These are phyloP conservation scores for Drosophila obscura DNA, from an alignment of 1,140 invertebrate genomes.

Conservation along the genomic window DNA sequence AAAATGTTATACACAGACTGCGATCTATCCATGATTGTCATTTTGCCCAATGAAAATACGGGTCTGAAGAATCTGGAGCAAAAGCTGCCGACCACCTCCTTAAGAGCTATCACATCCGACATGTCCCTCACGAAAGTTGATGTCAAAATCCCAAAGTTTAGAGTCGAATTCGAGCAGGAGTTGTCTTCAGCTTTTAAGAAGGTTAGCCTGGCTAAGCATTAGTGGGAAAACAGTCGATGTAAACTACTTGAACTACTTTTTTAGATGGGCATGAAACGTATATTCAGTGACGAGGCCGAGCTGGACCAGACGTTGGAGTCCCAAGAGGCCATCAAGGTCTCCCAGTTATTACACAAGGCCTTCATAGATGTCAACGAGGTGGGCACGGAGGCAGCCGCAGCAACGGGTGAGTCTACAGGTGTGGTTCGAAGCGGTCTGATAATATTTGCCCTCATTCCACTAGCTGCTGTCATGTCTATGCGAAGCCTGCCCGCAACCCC, in stretches of 20 bases:
- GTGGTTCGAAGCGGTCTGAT: constrained; percentile 3
- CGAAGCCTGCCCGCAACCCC: neutral
- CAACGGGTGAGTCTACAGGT: constrained; percentile 69
- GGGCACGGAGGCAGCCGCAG: constrained; percentile 86
- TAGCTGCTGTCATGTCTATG: neutral
- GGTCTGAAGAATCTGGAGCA: constrained; percentile 84
- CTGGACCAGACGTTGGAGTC: constrained; percentile 85
- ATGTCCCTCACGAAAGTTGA: constrained; percentile 76
- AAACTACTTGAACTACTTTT: constrained; percentile 24
- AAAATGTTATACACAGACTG: constrained; percentile 84
- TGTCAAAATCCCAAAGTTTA: constrained; percentile 89
- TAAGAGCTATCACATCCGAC: constrained; percentile 67
- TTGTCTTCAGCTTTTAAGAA: constrained; percentile 84
- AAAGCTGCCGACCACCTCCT: constrained; percentile 83
- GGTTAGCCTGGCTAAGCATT: constrained; percentile 24
- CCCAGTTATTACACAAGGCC: constrained; percentile 86
- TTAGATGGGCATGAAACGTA: constrained; percentile 85
- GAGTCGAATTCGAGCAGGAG: constrained; percentile 86
- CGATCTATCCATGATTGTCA: constrained; percentile 85
- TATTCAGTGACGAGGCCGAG: constrained; percentile 86
- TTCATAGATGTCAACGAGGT: constrained; percentile 87
- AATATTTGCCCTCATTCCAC: neutral
- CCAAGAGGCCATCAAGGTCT: constrained; percentile 82
- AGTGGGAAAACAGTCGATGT: neutral
- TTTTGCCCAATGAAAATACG: constrained; percentile 85